Conservation (phyloP, 2,113 vertebrate genomes). For the Orcinus orca region DNA sequence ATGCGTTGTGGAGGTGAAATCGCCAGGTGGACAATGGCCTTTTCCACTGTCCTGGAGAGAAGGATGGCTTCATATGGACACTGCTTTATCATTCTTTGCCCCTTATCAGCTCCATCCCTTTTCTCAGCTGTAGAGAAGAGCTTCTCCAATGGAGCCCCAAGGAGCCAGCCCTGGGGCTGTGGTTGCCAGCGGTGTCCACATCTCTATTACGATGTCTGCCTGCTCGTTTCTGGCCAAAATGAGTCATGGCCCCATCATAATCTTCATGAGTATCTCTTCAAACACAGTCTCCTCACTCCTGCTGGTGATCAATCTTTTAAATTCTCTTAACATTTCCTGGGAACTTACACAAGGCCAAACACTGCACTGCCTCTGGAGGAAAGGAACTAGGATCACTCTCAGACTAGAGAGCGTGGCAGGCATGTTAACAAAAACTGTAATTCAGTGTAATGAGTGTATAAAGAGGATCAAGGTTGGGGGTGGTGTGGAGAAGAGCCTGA, state of each 20-base stretch:
- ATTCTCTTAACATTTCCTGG: background rate
- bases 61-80: background rate
- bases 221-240: background rate
- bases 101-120: background rate
- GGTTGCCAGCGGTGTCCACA: fast-evolving
- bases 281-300: background rate
- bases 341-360: background rate
- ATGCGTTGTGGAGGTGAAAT: background rate
- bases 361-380: background rate
- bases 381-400: background rate
- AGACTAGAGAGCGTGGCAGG: background rate
- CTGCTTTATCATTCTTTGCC: background rate
- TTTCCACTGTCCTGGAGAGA: background rate
- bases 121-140: background rate
- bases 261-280: background rate
- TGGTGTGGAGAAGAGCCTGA: background rate
- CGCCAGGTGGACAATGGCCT: background rate
- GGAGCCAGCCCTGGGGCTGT: background rate
- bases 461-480: background rate
- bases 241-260: background rate
- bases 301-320: background rate
- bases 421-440: background rate
- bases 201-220: background rate
- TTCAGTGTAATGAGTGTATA: background rate
- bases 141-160: background rate